Evolutionary conservation across 1,140 invertebrate species (phyloP).

Genomic region (Stratiolaelaps scimitus): DNA sequence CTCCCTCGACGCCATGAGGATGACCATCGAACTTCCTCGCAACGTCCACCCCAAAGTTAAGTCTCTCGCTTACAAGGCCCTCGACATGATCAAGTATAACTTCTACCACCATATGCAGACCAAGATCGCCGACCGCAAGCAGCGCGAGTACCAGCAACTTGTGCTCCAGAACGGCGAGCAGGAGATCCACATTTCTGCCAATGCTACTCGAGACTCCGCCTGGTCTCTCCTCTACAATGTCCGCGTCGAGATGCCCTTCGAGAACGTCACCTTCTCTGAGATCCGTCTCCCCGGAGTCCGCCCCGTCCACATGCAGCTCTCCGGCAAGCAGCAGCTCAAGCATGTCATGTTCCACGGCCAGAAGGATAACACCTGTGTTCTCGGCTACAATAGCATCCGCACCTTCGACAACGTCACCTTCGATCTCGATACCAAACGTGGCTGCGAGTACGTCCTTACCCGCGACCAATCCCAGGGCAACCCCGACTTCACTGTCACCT

Average conservation of each 20-base stretch:
- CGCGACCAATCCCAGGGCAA: not conserved
- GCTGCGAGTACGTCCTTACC: constrained; percentile 19
- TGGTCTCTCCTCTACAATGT: constrained; percentile 14
- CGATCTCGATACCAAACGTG: not conserved
- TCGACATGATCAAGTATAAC: not conserved
- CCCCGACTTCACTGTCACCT: constrained; percentile 8
- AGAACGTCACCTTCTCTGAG: constrained; percentile 10
- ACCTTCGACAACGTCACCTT: constrained; percentile 18
- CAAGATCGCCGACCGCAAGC: not conserved
- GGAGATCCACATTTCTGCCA: constrained; percentile 15
- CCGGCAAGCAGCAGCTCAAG: constrained; percentile 13
- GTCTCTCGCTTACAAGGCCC: not conserved
- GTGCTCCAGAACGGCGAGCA: not conserved
- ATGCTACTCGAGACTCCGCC: not conserved
- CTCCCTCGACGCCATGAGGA: constrained; percentile 12
- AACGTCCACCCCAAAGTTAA: constrained; percentile 18
- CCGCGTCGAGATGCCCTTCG: constrained; percentile 21
- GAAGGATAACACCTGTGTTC: not conserved
- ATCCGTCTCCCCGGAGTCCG: constrained; percentile 13
- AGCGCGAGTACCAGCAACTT: not conserved
- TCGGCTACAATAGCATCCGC: not conserved
- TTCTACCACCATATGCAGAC: constrained; percentile 8
- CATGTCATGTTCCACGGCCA: not conserved
- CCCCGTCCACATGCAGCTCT: constrained; percentile 2
- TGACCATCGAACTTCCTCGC: not conserved